A percentile compares a stretch with the other conserved stretches of the same genome.
phyloP scores from a whole-genome alignment of 2,113 vertebrate species.

The Seriola aureovittata region DNA sequence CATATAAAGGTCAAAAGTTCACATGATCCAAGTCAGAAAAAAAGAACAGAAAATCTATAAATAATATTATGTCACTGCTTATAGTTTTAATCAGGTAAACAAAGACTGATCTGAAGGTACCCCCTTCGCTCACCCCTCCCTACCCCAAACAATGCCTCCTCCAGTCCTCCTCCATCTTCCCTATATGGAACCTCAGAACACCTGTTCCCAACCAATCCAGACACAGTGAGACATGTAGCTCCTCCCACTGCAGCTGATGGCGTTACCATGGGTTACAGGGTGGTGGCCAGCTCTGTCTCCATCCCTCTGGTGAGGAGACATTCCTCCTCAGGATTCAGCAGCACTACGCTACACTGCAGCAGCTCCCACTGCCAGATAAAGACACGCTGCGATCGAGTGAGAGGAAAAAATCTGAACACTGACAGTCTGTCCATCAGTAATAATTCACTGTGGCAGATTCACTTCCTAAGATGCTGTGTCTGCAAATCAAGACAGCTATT shows the following conservation, averaged over 20 bases:
- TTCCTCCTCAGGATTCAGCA: constrained; percentile 33
- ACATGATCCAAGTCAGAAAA: background rate
- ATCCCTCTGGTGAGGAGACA: constrained; percentile 52
- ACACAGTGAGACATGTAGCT: constrained; percentile 38
- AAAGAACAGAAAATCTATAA: background rate
- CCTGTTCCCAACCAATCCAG: constrained; percentile 80
- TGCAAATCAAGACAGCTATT: constrained; percentile 20
- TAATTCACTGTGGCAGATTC: background rate
- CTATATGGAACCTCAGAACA: constrained; percentile 80
- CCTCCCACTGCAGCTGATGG: constrained; percentile 82
- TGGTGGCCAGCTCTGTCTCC: constrained; percentile 72
- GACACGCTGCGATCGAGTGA: background rate
- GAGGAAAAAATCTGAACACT: background rate
- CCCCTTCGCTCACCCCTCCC: background rate
- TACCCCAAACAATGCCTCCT: constrained; percentile 17
- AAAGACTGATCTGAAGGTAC: constrained; percentile 15
- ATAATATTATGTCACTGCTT: background rate
- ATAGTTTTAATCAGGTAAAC: background rate
- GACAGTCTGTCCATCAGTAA: background rate
- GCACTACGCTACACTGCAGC: constrained; percentile 22
- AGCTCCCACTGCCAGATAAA: background rate
- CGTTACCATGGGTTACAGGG: constrained; percentile 83
- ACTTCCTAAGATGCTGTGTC: background rate
- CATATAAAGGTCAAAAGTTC: background rate
- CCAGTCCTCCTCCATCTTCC: constrained; percentile 53